phyloP scores from a whole-genome alignment of 2,113 vertebrate species.

The Halcyon malimbica region DNA sequence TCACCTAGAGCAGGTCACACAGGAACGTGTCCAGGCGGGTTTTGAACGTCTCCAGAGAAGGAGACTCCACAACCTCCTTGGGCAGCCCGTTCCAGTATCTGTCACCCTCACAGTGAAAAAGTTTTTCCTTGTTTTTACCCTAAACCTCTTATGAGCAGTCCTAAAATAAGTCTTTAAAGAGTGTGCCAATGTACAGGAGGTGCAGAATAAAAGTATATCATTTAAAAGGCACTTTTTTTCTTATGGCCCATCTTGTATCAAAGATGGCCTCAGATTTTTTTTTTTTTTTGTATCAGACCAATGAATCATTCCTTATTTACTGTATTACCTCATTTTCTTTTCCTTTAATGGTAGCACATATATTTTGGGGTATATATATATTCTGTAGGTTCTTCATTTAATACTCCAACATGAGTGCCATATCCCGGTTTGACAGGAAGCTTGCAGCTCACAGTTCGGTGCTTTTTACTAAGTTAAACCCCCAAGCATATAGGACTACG shows the following conservation, averaged over 20 bases:
- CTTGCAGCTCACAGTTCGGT: background rate
- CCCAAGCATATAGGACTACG: fast-evolving
- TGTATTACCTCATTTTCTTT: background rate
- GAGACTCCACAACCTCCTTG: no score
- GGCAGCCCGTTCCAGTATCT: no score
- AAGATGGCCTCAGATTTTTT: background rate
- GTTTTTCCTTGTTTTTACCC: no score
- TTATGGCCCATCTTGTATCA: background rate
- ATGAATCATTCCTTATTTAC: background rate
- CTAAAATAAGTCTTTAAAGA: background rate
- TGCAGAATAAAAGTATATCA: background rate
- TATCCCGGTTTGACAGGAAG: background rate
- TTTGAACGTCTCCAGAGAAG: no score
- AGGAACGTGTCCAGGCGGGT: no score
- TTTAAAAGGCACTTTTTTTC: background rate
- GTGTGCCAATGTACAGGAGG: background rate
- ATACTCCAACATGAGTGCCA: background rate
- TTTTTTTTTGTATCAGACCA: background rate
- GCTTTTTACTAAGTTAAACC: background rate
- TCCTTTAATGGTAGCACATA: background rate
- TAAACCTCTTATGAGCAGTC: background rate
- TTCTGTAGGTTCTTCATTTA: background rate
- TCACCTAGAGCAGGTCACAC: no score
- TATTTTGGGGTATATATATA: no score
- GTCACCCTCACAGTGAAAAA: no score